Conservation (phyloP, 92 coral and sea anemone genomes). For the Parazoanthus swiftii region DNA sequence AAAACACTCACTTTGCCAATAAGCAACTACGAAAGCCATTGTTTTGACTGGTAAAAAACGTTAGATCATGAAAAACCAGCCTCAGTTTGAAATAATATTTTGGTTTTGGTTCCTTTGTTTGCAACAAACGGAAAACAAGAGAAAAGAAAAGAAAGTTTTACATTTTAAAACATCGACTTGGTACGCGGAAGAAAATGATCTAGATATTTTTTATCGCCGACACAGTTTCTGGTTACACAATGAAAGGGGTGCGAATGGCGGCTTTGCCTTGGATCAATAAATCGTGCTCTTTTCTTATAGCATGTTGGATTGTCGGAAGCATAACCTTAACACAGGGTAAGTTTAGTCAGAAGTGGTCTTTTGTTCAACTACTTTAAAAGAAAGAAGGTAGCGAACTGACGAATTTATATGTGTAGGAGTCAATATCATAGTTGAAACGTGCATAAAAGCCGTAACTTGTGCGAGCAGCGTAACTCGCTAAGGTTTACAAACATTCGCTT, state of each 20-base stretch:
- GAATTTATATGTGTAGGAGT: not conserved
- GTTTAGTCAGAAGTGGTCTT: not conserved
- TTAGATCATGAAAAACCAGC: conserved; percentile 32
- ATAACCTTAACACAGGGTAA: conserved; percentile 6
- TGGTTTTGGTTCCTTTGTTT: conserved; percentile 16
- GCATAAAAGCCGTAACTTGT: too few relatives aligned
- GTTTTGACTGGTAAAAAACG: conserved; percentile 39
- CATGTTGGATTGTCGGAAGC: not conserved
- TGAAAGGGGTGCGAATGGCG: not conserved
- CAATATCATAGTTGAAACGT: not conserved
- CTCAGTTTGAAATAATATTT: conserved; percentile 15
- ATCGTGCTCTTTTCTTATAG: not conserved
- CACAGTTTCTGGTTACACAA: not conserved
- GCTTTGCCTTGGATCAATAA: not conserved
- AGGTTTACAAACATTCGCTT: not conserved
- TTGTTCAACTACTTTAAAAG: not conserved
- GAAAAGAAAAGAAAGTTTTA: not conserved
- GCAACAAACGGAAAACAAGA: not conserved
- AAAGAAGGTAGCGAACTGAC: not conserved
- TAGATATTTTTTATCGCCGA: not conserved
- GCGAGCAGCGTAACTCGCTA: not conserved
- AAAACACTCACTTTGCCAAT: conserved; percentile 32
- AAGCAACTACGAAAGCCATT: not conserved
- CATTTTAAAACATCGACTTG: not conserved
- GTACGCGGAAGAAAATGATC: not conserved